Conservation (phyloP, 1,140 invertebrate species). For the Listronotus oregonensis region DNA sequence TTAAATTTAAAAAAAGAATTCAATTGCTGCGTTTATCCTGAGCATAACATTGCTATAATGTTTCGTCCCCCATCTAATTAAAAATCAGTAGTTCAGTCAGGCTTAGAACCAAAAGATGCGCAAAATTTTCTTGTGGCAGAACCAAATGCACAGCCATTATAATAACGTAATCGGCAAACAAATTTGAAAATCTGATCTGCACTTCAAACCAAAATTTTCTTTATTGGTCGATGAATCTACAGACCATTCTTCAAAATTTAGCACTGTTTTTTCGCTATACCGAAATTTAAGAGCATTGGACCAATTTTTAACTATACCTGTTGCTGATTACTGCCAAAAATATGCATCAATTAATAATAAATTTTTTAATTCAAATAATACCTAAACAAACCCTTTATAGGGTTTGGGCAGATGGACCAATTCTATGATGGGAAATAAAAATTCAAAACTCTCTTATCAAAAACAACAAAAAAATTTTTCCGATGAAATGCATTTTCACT, state of each 20-base stretch:
- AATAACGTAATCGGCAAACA: constrained; percentile 27
- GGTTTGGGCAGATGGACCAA: no score
- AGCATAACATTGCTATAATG: constrained; percentile 38
- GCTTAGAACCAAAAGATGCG: constrained; percentile 32
- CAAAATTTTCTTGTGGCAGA: constrained; percentile 20
- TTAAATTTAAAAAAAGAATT: constrained; percentile 18
- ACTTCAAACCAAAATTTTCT: constrained; percentile 50
- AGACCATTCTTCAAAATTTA: constrained; percentile 50
- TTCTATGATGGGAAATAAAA: no score
- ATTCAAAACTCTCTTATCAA: no score
- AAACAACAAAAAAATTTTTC: no score
- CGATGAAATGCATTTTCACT: no score
- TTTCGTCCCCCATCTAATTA: constrained; percentile 30
- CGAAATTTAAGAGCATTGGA: no score
- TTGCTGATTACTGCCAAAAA: no score
- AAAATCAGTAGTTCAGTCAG: constrained; percentile 3
- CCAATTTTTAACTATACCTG: no score
- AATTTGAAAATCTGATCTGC: constrained; percentile 30
- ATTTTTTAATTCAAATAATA: no score
- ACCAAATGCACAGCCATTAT: constrained; percentile 30
- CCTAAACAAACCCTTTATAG: no score
- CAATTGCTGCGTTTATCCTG: constrained; percentile 29
- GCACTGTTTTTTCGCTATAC: constrained; percentile 37
- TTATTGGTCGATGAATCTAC: constrained; percentile 56
- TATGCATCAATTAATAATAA: no score